These are phyloP conservation scores for Euwallacea similis DNA, from an alignment of 1,140 invertebrate genomes.

Conservation along the genomic window DNA sequence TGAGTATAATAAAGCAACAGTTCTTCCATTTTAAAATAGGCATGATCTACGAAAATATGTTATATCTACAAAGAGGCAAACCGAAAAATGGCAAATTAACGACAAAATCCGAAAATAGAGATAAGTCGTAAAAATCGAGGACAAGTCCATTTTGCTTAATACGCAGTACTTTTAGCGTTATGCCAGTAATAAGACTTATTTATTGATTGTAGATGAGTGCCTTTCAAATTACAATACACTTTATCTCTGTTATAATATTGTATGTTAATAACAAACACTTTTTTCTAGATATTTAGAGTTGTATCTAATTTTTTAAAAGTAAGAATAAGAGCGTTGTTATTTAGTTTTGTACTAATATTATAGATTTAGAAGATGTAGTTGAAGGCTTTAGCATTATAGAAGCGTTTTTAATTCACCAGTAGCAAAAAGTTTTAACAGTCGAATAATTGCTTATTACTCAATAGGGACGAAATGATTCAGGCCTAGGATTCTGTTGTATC, in stretches of 20 bases:
- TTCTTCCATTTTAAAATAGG: background rate
- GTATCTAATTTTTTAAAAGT: slow-evolving; percentile 16
- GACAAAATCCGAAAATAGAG: no score
- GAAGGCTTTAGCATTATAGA: no score
- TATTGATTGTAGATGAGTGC: slow-evolving; percentile 28
- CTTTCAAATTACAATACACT: slow-evolving; percentile 16
- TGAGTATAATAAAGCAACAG: background rate
- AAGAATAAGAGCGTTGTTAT: slow-evolving; percentile 26
- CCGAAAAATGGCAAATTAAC: background rate
- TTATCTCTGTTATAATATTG: no score
- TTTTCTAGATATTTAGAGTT: slow-evolving; percentile 6
- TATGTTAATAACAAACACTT: background rate
- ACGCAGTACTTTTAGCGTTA: slow-evolving; percentile 1
- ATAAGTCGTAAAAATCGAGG: background rate
- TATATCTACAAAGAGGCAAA: background rate
- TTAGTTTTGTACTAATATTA: slow-evolving; percentile 28
- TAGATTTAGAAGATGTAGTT: background rate
- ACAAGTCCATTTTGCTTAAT: background rate
- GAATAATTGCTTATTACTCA: no score
- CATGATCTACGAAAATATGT: background rate
- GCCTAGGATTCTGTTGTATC: no score
- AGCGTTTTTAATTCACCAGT: no score
- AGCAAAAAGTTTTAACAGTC: no score
- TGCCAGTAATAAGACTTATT: slow-evolving; percentile 29
- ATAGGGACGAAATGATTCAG: background rate